phyloP scores from a whole-genome alignment of 2,797 vertebrate species.

The Peromyscus nudipes region DNA sequence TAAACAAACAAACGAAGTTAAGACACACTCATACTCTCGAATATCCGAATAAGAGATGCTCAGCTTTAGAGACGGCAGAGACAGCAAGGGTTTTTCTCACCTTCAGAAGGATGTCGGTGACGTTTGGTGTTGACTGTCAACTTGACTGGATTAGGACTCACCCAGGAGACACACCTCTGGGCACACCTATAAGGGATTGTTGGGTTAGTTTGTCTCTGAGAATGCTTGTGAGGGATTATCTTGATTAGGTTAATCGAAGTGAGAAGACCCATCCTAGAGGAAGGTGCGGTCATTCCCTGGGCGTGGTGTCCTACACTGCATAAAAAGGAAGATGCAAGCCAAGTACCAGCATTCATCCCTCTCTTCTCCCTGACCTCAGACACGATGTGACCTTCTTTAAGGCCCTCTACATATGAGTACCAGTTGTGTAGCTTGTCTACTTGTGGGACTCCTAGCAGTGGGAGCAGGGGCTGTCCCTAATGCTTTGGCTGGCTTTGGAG shows the following conservation, averaged over 20 bases:
- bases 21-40: background rate
- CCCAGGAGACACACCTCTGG: background rate
- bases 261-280: too few species aligned
- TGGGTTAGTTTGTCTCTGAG: background rate
- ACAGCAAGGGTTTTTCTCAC: background rate
- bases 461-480: background rate
- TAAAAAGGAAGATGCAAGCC: background rate
- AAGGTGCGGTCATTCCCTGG: background rate
- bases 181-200: background rate
- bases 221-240: background rate
- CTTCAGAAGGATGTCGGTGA: background rate
- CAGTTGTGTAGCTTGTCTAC: background rate
- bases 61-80: background rate
- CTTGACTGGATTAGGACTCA: background rate
- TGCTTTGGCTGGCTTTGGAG: background rate
- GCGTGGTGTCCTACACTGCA: background rate
- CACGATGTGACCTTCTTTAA: background rate
- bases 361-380: background rate
- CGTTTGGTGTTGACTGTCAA: background rate
- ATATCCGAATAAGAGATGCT: background rate
- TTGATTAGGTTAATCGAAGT: background rate
- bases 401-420: background rate
- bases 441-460: background rate
- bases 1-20: background rate
- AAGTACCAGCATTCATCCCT: too few species aligned